Evolutionary conservation across 2,113 vertebrate species (phyloP).

Genomic region (Murina feae): DNA sequence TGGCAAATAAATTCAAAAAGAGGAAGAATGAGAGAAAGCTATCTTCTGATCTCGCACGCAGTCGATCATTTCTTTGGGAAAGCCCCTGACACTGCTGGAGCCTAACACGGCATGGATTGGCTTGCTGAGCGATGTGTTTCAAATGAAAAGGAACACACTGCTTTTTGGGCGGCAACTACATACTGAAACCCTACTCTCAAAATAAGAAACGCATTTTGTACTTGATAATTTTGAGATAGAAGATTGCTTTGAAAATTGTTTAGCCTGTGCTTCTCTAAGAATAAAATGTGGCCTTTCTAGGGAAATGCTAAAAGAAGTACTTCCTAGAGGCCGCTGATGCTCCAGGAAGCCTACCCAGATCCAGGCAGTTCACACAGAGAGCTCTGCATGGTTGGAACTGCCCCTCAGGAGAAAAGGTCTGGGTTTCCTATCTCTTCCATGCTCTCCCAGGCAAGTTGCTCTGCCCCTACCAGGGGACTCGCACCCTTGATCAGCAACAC

Average conservation of each 20-base stretch:
- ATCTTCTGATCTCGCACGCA: background rate
- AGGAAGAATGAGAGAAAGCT: background rate
- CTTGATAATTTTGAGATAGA: conserved; percentile 25
- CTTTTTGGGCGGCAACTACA: conserved; percentile 2
- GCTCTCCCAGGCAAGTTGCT: background rate
- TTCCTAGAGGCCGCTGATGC: background rate
- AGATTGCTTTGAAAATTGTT: background rate
- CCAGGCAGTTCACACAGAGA: background rate
- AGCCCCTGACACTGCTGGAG: background rate
- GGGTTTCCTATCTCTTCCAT: background rate
- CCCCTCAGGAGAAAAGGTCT: background rate
- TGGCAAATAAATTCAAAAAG: conserved; percentile 9
- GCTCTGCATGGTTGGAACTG: background rate
- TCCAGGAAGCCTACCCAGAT: background rate
- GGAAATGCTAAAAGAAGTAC: background rate
- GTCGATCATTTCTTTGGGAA: conserved; percentile 32
- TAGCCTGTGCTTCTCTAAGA: background rate
- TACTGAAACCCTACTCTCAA: conserved; percentile 3
- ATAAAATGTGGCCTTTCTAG: background rate
- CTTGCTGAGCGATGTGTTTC: conserved; percentile 41
- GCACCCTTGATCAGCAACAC: background rate
- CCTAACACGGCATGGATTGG: conserved; percentile 4
- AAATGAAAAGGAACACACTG: conserved; percentile 19
- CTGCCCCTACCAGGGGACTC: background rate
- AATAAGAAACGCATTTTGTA: conserved; percentile 1